These are phyloP conservation scores for Nemotelus nigrinus DNA, from an alignment of 2,888 invertebrate genomes.

Conservation along the genomic window DNA sequence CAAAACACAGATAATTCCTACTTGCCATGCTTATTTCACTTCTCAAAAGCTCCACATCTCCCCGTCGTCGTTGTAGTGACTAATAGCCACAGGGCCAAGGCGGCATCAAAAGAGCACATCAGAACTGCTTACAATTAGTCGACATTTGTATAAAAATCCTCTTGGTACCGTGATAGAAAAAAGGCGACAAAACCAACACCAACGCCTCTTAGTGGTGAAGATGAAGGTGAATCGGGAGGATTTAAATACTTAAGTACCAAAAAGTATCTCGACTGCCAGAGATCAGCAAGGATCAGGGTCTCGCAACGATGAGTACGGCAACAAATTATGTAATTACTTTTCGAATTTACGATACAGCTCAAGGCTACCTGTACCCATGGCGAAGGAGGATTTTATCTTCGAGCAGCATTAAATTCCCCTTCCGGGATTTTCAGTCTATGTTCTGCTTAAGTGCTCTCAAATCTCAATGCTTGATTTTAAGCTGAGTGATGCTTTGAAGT, in stretches of 20 bases:
- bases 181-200: slow-evolving; percentile 2
- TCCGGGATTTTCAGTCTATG: slow-evolving; percentile 8
- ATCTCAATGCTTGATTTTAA: not conserved
- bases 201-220: not conserved
- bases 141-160: slow-evolving; percentile 20
- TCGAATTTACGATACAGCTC: slow-evolving; percentile 25
- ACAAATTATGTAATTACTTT: slow-evolving; percentile 41
- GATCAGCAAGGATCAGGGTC: slow-evolving; percentile 28
- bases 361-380: slow-evolving; percentile 14
- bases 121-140: slow-evolving; percentile 35
- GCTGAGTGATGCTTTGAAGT: not conserved
- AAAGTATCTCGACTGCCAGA: not conserved
- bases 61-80: too few relatives aligned
- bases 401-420: slow-evolving; percentile 5
- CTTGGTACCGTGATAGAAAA: slow-evolving; percentile 18
- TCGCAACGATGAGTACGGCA: not conserved
- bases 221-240: slow-evolving; percentile 13
- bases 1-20: too few relatives aligned
- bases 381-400: slow-evolving; percentile 21
- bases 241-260: slow-evolving; percentile 21
- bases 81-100: not conserved
- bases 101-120: slow-evolving; percentile 5
- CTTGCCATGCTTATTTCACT: too few relatives aligned
- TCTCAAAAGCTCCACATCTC: too few relatives aligned
- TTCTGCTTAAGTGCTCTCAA: not conserved